Evolutionary conservation across 2,797 vertebrate genomes (phyloP), one percentile per base, ranked within the genome.

Genomic region (Luscinia luscinia): DNA sequence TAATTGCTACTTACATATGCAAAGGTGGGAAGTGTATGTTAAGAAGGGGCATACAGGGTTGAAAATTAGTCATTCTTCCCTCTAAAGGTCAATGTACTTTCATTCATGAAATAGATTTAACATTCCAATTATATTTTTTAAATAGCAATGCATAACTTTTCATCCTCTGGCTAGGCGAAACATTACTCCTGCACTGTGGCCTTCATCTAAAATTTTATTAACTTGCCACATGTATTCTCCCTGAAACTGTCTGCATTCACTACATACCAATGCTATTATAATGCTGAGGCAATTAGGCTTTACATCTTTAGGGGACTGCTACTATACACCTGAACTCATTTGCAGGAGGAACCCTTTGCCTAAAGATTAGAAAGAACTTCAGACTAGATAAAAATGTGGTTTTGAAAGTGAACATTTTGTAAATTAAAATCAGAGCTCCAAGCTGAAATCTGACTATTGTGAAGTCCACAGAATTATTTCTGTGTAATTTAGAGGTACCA

Each of bases 101-200:
- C 85, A 93, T 88, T 91, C 74, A 77, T 95, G 75, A 94, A 88
- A 66, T 87, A 89, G 63, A 91, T 93, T 97, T 96, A 96, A 96
- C 85, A 91, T 95, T 69, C 81, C 55, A 89, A 87, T 92, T 93
- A 87, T 76, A 28, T 94, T 95, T 94, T 90, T 96, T 78, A 92
- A 95, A 89, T 93, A 90, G 91, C 58, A 90, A 74, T 94, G 91
- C 69, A 85, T 96, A 94, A 94, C 77, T 96, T 94, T 93, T 92
- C 90, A 62, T 92, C 95, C 96, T 89, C 90, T 84, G 91, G 80
- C 87, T 85, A 89, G 73, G 62, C 5, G 4, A 87, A 79, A 61
- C 94, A 54, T 95, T 97, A 70, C 51, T 92, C 41, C 66, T 90
- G 74, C 91, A 32, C 73, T 76, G 80, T 79, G 61, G 92, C 87